These are phyloP conservation scores for Leucozona laternaria DNA, from an alignment of 2,888 invertebrate species.

Conservation along the genomic window DNA sequence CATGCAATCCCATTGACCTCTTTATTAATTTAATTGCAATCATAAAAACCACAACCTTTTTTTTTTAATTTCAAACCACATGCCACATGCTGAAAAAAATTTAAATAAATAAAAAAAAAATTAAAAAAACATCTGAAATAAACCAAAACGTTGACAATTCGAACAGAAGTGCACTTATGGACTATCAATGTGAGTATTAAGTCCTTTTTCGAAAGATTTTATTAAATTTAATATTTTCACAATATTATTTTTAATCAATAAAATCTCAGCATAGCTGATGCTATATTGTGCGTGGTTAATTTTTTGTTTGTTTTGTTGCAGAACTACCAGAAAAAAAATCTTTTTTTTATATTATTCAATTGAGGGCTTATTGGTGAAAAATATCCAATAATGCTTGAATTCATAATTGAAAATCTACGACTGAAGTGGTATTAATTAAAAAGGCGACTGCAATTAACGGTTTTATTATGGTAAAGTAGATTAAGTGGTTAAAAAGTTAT, in stretches of 20 bases:
- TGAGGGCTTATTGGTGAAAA: neutral
- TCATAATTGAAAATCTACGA: conserved; percentile 25
- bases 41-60: neutral
- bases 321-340: neutral
- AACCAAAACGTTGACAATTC: neutral
- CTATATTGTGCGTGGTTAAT: neutral
- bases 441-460: conserved; percentile 38
- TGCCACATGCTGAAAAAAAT: neutral
- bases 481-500: conserved; percentile 8
- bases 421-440: conserved; percentile 34
- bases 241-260: conserved; percentile 11
- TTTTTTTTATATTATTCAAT: neutral
- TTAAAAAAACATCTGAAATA: no score
- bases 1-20: neutral
- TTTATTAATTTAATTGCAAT: conserved; percentile 6
- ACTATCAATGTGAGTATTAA: neutral
- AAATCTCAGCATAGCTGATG: neutral
- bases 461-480: conserved; percentile 19
- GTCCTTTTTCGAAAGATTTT: conserved; percentile 17
- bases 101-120: neutral
- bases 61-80: neutral
- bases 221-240: conserved; percentile 19
- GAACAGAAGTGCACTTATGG: neutral
- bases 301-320: neutral
- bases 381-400: conserved; percentile 31